Evolutionary conservation across 1,140 invertebrate genomes (phyloP).

Genomic region (Ceratosolen solmsi): DNA sequence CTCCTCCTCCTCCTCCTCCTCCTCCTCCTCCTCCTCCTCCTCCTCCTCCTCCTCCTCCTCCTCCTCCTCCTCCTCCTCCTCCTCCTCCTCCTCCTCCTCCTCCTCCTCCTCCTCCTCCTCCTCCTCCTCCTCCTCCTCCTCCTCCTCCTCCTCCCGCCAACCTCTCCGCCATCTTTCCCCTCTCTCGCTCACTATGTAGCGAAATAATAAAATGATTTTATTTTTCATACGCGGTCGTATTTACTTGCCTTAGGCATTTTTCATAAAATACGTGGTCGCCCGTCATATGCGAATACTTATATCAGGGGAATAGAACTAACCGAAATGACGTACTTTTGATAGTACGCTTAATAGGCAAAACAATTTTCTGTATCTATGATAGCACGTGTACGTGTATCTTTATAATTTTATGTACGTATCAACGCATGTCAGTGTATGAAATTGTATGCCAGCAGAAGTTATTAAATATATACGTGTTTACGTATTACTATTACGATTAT

Average conservation of each 20-base stretch:
- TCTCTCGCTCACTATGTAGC: background rate
- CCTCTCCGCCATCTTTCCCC: background rate
- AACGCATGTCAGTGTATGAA: too few relatives aligned
- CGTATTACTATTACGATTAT: too few relatives aligned
- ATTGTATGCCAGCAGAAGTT: too few relatives aligned
- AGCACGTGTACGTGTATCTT: background rate
- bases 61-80: background rate
- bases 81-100: background rate
- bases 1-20: background rate
- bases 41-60: background rate
- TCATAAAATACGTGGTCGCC: conserved; percentile 31
- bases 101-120: background rate
- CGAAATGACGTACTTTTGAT: conserved; percentile 26
- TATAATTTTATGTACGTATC: too few relatives aligned
- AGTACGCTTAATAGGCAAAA: conserved; percentile 29
- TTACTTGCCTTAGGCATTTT: conserved; percentile 20
- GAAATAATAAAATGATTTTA: conserved; percentile 49
- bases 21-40: background rate
- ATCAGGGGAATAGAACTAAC: background rate
- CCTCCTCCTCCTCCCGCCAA: too few relatives aligned
- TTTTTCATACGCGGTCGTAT: conserved; percentile 29
- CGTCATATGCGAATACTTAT: background rate
- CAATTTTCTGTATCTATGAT: conserved; percentile 4
- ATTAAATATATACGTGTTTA: too few relatives aligned
- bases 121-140: background rate